A percentile compares a stretch with the other conserved stretches of the same genome.
Conservation (phyloP, 2,797 vertebrate genomes). For the Heliangelus exortis region DNA sequence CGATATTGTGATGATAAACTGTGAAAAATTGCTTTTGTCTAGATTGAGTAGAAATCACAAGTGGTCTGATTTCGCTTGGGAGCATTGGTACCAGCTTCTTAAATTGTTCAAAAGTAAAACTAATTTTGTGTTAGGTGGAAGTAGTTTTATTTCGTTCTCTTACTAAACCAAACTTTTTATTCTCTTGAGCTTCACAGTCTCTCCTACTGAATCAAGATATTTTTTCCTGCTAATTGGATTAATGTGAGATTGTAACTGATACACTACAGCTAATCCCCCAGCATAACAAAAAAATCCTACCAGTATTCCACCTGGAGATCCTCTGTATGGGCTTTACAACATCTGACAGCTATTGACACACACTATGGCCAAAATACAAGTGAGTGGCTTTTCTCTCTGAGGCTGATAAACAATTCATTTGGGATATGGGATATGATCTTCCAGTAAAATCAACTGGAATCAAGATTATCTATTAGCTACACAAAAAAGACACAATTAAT, state of each 20-base stretch:
- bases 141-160: not conserved
- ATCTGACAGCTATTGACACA: not conserved
- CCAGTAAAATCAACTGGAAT: not conserved
- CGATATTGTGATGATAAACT: slow-evolving; percentile 69
- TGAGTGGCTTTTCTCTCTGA: not conserved
- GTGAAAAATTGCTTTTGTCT: slow-evolving; percentile 62
- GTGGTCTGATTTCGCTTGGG: not conserved
- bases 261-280: not conserved
- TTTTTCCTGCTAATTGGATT: not conserved
- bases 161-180: not conserved
- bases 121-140: not conserved
- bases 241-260: not conserved
- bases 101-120: slow-evolving; percentile 16
- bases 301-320: not conserved
- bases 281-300: not conserved
- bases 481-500: not conserved
- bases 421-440: not conserved
- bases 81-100: not conserved
- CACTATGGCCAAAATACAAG: not conserved
- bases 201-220: not conserved
- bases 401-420: not conserved
- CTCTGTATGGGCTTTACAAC: not conserved
- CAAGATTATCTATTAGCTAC: not conserved
- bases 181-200: not conserved
- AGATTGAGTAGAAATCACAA: slow-evolving; percentile 35